These are phyloP conservation scores for Trachelus troglodyta DNA, from an alignment of 2,888 invertebrate genomes.

Conservation along the genomic window DNA sequence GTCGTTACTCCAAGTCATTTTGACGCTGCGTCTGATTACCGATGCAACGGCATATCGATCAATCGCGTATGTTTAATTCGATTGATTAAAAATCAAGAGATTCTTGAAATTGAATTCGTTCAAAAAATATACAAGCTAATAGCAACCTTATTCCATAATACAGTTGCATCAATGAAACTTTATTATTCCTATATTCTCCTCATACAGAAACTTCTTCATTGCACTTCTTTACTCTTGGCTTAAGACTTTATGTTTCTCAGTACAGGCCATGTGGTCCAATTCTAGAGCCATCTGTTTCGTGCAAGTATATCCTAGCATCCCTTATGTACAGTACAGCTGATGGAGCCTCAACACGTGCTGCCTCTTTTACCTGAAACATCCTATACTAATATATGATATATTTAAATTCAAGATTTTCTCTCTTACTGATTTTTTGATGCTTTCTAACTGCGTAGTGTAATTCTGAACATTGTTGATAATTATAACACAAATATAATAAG, in stretches of 20 bases:
- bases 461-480: too few species aligned
- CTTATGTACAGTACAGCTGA: not conserved
- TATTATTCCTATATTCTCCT: not conserved
- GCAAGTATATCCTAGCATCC: not conserved
- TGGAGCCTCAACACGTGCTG: not conserved
- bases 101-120: not conserved
- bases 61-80: not conserved
- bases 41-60: not conserved
- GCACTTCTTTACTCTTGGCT: not conserved
- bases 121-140: not conserved
- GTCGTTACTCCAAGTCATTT: not conserved
- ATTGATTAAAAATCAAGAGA: not conserved
- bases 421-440: not conserved
- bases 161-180: not conserved
- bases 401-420: not conserved
- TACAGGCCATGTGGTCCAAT: slow-evolving; percentile 50
- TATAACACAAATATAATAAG: too few species aligned
- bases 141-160: not conserved
- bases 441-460: too few species aligned
- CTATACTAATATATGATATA: not conserved
- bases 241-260: slow-evolving; percentile 33
- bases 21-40: not conserved
- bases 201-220: not conserved
- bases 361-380: not conserved
- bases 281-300: slow-evolving; percentile 47